Conservation (phyloP, 2,113 vertebrate species). For the Struthio camelus region DNA sequence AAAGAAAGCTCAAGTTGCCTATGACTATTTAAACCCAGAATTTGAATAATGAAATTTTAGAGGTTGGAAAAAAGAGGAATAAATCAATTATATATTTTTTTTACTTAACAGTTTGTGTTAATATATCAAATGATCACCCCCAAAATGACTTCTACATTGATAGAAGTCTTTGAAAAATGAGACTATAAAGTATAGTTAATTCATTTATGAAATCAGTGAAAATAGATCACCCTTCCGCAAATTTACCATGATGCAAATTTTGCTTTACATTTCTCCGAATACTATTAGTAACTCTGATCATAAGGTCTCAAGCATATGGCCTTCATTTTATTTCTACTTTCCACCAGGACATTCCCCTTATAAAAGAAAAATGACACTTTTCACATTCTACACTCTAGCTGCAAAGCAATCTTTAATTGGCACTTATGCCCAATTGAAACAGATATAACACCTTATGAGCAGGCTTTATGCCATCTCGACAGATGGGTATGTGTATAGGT, state of each 20-base stretch:
- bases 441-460: slow-evolving; percentile 42
- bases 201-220: neutral
- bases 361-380: slow-evolving; percentile 19
- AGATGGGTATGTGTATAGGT: slow-evolving; percentile 68
- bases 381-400: neutral
- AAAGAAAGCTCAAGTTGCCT: neutral
- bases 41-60: neutral
- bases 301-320: neutral
- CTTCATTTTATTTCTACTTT: neutral
- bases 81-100: neutral
- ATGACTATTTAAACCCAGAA: neutral
- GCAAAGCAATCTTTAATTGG: slow-evolving; percentile 49
- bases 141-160: neutral
- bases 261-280: neutral
- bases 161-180: neutral
- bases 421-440: slow-evolving; percentile 27
- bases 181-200: neutral
- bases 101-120: neutral
- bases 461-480: slow-evolving; percentile 68
- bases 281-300: neutral
- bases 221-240: neutral
- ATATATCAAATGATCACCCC: neutral
- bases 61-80: neutral
- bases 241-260: neutral
- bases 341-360: neutral